phyloP scores from a whole-genome alignment of 1,140 invertebrate species.

The Elymnias hypermnestra region DNA sequence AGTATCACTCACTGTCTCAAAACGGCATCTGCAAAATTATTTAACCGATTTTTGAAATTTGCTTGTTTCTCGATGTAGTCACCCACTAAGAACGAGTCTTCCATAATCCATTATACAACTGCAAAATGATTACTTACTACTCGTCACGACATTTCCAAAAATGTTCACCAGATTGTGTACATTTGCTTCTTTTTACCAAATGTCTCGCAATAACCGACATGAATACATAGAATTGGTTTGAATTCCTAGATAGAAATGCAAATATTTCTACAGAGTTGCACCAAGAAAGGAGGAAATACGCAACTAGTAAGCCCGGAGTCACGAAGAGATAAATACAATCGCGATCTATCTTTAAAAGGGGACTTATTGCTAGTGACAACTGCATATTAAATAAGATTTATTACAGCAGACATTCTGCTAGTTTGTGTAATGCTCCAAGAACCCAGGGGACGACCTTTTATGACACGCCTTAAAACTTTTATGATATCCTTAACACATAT shows the following conservation, averaged over 20 bases:
- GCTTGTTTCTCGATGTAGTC: too few relatives aligned
- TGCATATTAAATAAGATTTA: slow-evolving; percentile 28
- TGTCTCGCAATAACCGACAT: not conserved
- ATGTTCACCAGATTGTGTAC: too few relatives aligned
- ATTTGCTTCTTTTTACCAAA: too few relatives aligned
- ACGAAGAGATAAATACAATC: slow-evolving; percentile 22
- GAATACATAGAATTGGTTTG: slow-evolving; percentile 2
- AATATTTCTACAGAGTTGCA: slow-evolving; percentile 6
- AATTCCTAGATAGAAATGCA: slow-evolving; percentile 6
- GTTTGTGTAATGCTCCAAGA: not conserved
- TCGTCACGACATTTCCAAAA: too few relatives aligned
- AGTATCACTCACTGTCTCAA: too few relatives aligned
- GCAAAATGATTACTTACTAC: too few relatives aligned
- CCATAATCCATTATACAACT: too few relatives aligned
- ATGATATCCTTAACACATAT: not conserved
- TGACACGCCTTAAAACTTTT: not conserved
- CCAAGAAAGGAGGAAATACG: slow-evolving; percentile 13
- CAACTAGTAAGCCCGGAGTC: slow-evolving; percentile 18
- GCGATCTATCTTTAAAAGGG: slow-evolving; percentile 24
- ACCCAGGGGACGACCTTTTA: not conserved
- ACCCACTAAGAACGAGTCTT: too few relatives aligned
- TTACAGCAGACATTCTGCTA: slow-evolving; percentile 7
- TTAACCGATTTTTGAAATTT: too few relatives aligned
- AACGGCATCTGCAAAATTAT: too few relatives aligned
- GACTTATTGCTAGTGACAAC: slow-evolving; percentile 41